A percentile compares a stretch with the other conserved stretches of the same genome.
Conservation (phyloP, 1,140 invertebrate genomes). For the Drosophila kepulauana region DNA sequence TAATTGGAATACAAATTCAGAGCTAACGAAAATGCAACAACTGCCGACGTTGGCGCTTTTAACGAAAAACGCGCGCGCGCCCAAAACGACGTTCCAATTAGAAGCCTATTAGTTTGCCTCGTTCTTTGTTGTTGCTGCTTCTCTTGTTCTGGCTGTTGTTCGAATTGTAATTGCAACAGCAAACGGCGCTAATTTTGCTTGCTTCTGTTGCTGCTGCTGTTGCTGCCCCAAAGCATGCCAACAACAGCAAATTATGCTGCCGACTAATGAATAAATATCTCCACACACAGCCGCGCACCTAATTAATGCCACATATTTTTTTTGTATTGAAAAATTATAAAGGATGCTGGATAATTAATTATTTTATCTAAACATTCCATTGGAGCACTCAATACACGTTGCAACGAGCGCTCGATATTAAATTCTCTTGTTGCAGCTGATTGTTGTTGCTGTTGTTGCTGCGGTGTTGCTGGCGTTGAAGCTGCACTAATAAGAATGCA, state of each 20-base stretch:
- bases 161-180: slow-evolving; percentile 39
- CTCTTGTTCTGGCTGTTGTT: slow-evolving; percentile 7
- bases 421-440: slow-evolving; percentile 19
- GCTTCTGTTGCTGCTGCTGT: neutral
- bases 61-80: slow-evolving; percentile 9
- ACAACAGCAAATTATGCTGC: slow-evolving; percentile 66
- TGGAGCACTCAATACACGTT: neutral
- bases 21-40: slow-evolving; percentile 32
- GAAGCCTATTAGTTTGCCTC: slow-evolving; percentile 66
- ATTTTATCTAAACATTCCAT: slow-evolving; percentile 5
- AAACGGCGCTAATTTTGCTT: slow-evolving; percentile 48
- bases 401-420: slow-evolving; percentile 19
- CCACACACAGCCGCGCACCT: slow-evolving; percentile 10
- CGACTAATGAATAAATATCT: slow-evolving; percentile 78
- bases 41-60: slow-evolving; percentile 10
- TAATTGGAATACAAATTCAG: slow-evolving; percentile 71
- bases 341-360: slow-evolving; percentile 22
- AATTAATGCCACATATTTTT: slow-evolving; percentile 41
- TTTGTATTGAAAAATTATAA: neutral
- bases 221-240: slow-evolving; percentile 43
- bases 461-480: slow-evolving; percentile 60
- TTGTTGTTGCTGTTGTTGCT: slow-evolving; percentile 6
- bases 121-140: neutral
- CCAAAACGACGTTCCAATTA: slow-evolving; percentile 57
- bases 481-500: slow-evolving; percentile 67